Percentiles rank a stretch among this genome's conserved stretches.
phyloP scores from a whole-genome alignment of 2,797 vertebrate genomes.

The Microhierax caerulescens region DNA sequence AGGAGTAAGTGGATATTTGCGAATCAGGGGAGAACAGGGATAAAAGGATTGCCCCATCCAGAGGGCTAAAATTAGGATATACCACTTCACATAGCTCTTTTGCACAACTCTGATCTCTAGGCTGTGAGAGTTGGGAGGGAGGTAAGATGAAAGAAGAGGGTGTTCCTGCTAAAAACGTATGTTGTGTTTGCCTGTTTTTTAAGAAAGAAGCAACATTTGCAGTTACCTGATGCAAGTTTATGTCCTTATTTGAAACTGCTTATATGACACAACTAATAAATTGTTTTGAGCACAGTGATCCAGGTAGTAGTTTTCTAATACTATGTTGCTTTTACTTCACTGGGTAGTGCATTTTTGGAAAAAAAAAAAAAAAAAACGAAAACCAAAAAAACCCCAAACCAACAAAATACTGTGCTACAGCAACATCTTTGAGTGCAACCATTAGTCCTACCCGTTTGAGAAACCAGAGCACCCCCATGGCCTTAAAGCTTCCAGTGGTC shows the following conservation, averaged over 20 bases:
- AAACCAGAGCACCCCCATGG: neutral
- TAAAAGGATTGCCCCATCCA: neutral
- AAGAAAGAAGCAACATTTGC: neutral
- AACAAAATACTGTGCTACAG: neutral
- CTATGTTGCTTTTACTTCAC: neutral
- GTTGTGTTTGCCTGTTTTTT: neutral
- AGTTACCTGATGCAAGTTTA: neutral
- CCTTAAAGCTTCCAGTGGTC: neutral
- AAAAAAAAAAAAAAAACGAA: neutral
- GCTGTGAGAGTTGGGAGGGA: neutral
- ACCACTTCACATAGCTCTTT: neutral
- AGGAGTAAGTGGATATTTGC: neutral
- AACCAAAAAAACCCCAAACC: too few relatives aligned
- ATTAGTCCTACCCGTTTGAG: neutral
- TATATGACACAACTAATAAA: constrained; percentile 21
- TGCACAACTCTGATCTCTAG: neutral
- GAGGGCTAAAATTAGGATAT: neutral
- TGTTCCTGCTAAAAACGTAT: neutral
- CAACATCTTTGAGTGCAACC: neutral
- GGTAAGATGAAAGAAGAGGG: neutral
- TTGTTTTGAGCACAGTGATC: neutral
- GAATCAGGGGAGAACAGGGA: neutral
- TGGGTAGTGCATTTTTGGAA: neutral
- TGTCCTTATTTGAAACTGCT: constrained; percentile 1
- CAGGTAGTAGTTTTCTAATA: neutral